Evolutionary conservation across 2,888 invertebrate genomes (phyloP), one percentile per base, ranked within the genome.

Genomic region (Gnatocerus cornutus): DNA sequence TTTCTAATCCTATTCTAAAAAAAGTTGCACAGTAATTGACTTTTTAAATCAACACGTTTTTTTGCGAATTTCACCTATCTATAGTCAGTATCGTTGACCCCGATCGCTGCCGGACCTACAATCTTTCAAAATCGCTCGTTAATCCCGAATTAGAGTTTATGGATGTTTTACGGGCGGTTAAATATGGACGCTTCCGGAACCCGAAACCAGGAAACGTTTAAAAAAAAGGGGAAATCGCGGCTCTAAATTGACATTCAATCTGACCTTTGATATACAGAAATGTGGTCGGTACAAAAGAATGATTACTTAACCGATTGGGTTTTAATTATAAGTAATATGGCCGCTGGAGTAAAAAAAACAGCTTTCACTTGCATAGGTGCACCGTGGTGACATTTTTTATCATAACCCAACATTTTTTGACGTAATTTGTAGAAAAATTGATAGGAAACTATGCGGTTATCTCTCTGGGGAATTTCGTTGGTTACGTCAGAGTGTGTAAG

Each of bases 251-350:
- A 41, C 41, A 30, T 61, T 33, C 45, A 61, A 33, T 48, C 9
- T 16, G 48, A 61, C 61, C 61, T 33, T 45, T 61, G 21, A 5
- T 45, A 61, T 61, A 45, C 27, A n/a, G 14, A 61, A 61, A 61
- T 61, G 48, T 46, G 46, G 7, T 12, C 10, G 56, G 7, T 33
- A 61, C 61, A 33, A 61, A 4, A 10, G 46, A 48, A 46, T n/a
- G 1, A 41, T 61, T 61, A 48, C 61, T 14, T 48, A 61, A 61
- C 29, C 21, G 9, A 29, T 61, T 59, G n/a, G 30, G 45, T 61
- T 61, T 61, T 61, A 61, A 61, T 61, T 59, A 59, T 33, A n/a
- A 13, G 30, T 8, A 56, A 45, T 45, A 33, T 61, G 30, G 43
- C 27, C 45, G 14, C 59, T 6, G 45, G 16, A 59, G 4, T 5